A percentile compares a stretch with the other conserved stretches of the same genome.
Conservation (phyloP, 2,888 invertebrate genomes). For the Deladenus siricidicola region DNA sequence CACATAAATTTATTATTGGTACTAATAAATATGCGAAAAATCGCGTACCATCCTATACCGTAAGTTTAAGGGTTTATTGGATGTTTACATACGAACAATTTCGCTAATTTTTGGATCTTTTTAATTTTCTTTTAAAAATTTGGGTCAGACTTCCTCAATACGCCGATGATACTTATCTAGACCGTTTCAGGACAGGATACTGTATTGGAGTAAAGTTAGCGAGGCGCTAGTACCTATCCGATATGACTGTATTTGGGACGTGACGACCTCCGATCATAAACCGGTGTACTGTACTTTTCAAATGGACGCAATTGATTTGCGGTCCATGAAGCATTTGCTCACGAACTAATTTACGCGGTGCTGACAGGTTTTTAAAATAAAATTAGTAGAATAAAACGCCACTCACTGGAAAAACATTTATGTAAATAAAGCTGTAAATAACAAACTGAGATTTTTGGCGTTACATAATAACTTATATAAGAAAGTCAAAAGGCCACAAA, state of each 20-base stretch:
- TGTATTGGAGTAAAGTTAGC: slow-evolving; percentile 28
- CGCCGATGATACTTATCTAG: background rate
- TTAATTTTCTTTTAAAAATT: too few relatives aligned
- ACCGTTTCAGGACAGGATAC: slow-evolving; percentile 36
- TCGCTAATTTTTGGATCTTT: too few relatives aligned
- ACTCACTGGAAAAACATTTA: too few relatives aligned
- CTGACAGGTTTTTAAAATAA: too few relatives aligned
- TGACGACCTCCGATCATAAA: slow-evolving; percentile 41
- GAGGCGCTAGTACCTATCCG: slow-evolving; percentile 26
- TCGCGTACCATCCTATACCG: slow-evolving; percentile 45
- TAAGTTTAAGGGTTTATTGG: slow-evolving; percentile 9
- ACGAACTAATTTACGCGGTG: too few relatives aligned
- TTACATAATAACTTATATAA: too few relatives aligned
- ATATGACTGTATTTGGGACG: slow-evolving; percentile 37
- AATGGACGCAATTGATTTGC: slow-evolving; percentile 25
- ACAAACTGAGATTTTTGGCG: too few relatives aligned
- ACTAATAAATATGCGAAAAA: slow-evolving; percentile 32
- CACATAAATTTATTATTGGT: slow-evolving; percentile 40
- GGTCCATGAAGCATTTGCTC: too few relatives aligned
- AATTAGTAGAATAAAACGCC: too few relatives aligned
- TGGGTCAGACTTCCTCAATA: background rate
- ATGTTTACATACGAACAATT: background rate
- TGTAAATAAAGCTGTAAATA: too few relatives aligned
- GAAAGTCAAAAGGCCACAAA: too few relatives aligned
- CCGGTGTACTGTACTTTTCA: slow-evolving; percentile 34